These are phyloP conservation scores for Sarcophaga caerulescens DNA, from an alignment of 2,888 invertebrate genomes.

Conservation along the genomic window DNA sequence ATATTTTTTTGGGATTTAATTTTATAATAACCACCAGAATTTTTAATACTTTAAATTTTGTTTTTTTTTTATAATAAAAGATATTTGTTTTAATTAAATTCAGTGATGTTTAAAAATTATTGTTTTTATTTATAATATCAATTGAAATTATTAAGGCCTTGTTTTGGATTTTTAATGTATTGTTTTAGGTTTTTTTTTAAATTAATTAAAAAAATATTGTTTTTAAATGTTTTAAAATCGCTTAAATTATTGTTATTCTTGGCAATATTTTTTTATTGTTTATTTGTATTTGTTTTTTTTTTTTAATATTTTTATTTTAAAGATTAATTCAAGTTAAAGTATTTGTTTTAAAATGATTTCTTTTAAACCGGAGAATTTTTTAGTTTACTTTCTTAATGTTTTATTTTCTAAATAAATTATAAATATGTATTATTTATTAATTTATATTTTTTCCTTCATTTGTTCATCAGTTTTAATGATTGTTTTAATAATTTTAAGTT, in stretches of 20 bases:
- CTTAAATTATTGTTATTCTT: background rate
- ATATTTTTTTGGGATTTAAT: too few species aligned
- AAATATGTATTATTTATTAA: too few species aligned
- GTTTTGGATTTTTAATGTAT: background rate
- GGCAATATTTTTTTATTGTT: background rate
- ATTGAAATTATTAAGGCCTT: background rate
- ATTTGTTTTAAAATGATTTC: background rate
- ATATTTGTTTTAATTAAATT: too few species aligned
- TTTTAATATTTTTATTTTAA: background rate
- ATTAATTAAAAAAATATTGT: background rate
- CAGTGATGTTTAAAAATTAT: too few species aligned
- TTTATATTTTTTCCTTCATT: constrained; percentile 4
- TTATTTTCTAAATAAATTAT: too few species aligned
- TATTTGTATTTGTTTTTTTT: constrained; percentile 13
- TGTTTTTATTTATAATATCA: background rate
- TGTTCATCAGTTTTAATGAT: constrained; percentile 17
- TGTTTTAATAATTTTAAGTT: constrained; percentile 18
- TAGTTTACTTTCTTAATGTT: too few species aligned
- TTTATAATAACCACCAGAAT: too few species aligned
- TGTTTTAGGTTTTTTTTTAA: background rate
- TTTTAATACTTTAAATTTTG: too few species aligned
- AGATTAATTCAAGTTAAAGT: background rate
- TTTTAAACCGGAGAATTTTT: too few species aligned
- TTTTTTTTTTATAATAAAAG: too few species aligned
- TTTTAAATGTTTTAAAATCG: background rate